Conservation (phyloP, 2,797 vertebrate species). For the Typhlichthys subterraneus region DNA sequence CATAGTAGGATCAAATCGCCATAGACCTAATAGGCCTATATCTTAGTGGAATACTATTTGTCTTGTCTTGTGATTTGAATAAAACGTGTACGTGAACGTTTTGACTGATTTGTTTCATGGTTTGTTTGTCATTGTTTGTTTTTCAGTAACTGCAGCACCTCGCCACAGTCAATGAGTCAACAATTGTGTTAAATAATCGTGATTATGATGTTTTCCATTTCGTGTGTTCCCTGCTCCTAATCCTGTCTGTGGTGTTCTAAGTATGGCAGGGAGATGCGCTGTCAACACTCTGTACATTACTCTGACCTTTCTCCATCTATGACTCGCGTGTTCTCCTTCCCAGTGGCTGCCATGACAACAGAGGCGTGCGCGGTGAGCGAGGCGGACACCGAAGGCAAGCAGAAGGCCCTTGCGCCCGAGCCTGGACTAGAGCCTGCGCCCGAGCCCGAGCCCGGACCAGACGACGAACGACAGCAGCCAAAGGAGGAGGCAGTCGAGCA, state of each 20-base stretch:
- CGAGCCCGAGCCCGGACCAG: constrained; percentile 51
- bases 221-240: constrained; percentile 30
- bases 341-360: constrained; percentile 81
- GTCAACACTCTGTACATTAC: constrained; percentile 21
- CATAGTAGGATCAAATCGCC: too few relatives aligned
- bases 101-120: too few relatives aligned
- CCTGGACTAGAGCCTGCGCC: constrained; percentile 5
- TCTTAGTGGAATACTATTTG: too few relatives aligned
- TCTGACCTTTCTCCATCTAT: constrained; percentile 57
- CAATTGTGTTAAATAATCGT: too few relatives aligned
- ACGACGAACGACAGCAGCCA: constrained; percentile 59
- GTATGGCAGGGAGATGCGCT: constrained; percentile 24
- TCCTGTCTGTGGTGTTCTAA: constrained; percentile 49
- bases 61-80: too few relatives aligned
- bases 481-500: constrained; percentile 54
- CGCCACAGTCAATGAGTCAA: too few relatives aligned
- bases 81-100: too few relatives aligned
- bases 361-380: constrained; percentile 75
- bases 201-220: too few relatives aligned
- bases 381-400: constrained; percentile 73
- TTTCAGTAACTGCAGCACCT: too few relatives aligned
- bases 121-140: too few relatives aligned
- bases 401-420: constrained; percentile 54
- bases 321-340: constrained; percentile 43
- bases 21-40: too few relatives aligned